Evolutionary conservation across 2,797 vertebrate species (phyloP), one percentile per base, ranked within the genome.

Genomic region (Loriculus beryllinus): DNA sequence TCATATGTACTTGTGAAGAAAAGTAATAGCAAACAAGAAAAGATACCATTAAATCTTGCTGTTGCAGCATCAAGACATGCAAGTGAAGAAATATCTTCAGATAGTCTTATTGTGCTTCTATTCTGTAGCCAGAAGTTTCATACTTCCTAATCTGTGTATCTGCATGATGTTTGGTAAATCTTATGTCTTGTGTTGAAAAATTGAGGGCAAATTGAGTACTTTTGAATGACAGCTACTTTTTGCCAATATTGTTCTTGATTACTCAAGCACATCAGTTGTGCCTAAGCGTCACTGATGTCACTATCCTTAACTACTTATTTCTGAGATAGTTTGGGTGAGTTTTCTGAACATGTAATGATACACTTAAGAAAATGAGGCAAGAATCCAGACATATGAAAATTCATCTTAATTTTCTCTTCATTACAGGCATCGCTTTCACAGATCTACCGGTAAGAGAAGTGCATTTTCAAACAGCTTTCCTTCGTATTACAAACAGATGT

Each of bases 361-460:
- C 6, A 16, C 28, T 39, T 69, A 49, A 62, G 75, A 71, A 87
- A 91, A 56, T 13, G 4, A 91, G 45, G 3, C 39, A 75, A 20
- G 45, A 86, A 51, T 64, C 31, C 42, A 76, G 56, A 33, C 35
- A 21, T 16, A 6, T 9, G 51, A 48, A 83, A 78, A 88, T 71
- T 93, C 87, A 90, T 90, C 51, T 72, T 75, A 39, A 84, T 90
- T 97, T 91, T 96, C 37, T 96, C 29, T 96, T 95, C 48, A 18
- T 96, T 97, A 29, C 95, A 98, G 98, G 98, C 97, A 98, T 98
- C 83, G 98, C 98, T 94, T 98, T 98, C 96, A 98, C 98, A 70
- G 98, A 98, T 84, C 95, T 98, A 95, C 98, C 98, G 97, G 98
- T 98, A 98, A 98, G 98, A 97, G 40, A 86, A 89, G 84, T 89